Conservation (phyloP, 1,140 invertebrate species). For the Hycleus cichorii region DNA sequence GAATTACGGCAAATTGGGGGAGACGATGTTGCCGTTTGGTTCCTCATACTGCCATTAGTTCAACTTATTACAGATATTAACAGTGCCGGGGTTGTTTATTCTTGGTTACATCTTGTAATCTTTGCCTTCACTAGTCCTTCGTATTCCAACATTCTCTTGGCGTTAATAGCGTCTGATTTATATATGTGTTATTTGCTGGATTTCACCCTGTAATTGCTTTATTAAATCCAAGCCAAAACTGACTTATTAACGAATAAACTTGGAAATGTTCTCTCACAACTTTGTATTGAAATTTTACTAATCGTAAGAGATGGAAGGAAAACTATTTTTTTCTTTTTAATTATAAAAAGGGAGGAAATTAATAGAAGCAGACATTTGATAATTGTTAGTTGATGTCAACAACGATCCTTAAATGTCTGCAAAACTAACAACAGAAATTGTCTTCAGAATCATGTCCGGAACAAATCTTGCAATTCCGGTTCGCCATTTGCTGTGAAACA, state of each 20-base stretch:
- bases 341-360: no score
- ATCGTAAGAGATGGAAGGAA: no score
- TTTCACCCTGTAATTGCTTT: constrained; percentile 14
- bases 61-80: constrained; percentile 20
- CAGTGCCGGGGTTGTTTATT: constrained; percentile 10
- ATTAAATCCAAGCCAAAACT: constrained; percentile 8
- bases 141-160: neutral
- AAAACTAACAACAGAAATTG: no score
- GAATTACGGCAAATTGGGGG: constrained; percentile 20
- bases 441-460: constrained; percentile 11
- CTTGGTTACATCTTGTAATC: constrained; percentile 17
- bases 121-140: constrained; percentile 5
- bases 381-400: no score
- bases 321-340: no score
- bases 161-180: constrained; percentile 15
- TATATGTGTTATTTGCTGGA: constrained; percentile 4
- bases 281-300: no score
- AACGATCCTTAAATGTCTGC: no score
- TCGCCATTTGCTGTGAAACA: constrained; percentile 43
- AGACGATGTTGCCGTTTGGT: constrained; percentile 4
- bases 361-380: no score
- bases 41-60: constrained; percentile 7
- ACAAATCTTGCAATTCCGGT: constrained; percentile 21
- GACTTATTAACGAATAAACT: no score
- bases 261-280: no score